Percentiles rank a stretch among this genome's conserved stretches.
phyloP scores from a whole-genome alignment of 2,888 invertebrate genomes.

The Nemotelus pantherinus region DNA sequence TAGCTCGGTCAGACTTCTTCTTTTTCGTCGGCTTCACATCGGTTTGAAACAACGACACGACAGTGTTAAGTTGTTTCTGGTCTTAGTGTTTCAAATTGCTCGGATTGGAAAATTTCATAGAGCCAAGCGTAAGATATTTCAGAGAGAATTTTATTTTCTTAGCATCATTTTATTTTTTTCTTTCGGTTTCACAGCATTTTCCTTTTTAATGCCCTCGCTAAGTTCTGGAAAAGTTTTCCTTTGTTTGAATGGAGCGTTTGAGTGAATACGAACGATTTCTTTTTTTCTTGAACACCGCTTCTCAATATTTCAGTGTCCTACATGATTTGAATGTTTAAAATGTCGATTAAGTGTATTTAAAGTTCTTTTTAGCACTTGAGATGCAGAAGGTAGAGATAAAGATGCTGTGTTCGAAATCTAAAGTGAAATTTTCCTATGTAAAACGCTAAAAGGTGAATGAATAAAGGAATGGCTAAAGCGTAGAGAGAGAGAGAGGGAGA shows the following conservation, averaged over 20 bases:
- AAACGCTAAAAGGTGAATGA: no score
- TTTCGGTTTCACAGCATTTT: background rate
- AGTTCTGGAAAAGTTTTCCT: background rate
- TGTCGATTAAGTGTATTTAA: conserved; percentile 4
- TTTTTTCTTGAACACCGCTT: background rate
- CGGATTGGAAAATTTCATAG: conserved; percentile 4
- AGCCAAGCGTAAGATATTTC: background rate
- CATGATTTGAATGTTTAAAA: conserved; percentile 25
- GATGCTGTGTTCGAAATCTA: background rate
- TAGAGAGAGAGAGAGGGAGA: no score
- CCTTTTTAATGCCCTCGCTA: background rate
- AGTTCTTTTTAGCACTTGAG: conserved; percentile 14
- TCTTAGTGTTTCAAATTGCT: conserved; percentile 6
- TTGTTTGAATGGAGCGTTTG: background rate
- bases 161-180: background rate
- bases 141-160: background rate
- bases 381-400: background rate
- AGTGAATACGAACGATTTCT: background rate
- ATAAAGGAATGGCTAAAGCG: no score
- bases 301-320: conserved; percentile 23
- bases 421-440: no score
- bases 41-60: no score
- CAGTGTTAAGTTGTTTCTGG: background rate
- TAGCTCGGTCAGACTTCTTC: no score
- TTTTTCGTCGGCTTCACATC: no score